Base-by-base conservation (phyloP, 92 coral and sea anemone species). In the Phenganax stokvisi region DNA sequence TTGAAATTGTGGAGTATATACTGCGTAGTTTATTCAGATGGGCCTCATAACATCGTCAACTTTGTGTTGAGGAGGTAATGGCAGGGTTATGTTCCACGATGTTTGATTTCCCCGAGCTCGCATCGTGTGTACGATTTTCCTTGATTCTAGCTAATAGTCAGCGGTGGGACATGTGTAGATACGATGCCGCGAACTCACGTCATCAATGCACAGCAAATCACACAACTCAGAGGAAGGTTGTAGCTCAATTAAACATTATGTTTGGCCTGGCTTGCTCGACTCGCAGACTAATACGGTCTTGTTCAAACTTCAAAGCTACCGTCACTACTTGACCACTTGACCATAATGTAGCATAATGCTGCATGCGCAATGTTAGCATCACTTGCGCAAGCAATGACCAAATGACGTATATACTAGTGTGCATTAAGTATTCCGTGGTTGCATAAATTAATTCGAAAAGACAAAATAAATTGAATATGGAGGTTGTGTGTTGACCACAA, bases 201-300 rank as follows among this genome's bases (percentile, higher is more conserved):
- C 90, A 2, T 83, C 84, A 30, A 84, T 75, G 59, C 96, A 94
- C 75, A 90, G 88, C 62, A 84, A 96, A 51, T 85, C 91, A 37
- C 80, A 86, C 70, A 87, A 89, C 29, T 94, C 98, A 13, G 86
- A 90, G 79, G 80, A 84, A 74, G 90, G 80, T 16, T 75, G 76
- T 51, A 30, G 61, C 12, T 61, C 68, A 13, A 81, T 94, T 8
- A 89, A 87, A 72, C 90, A 90, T 78, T 89, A 94, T 67, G 86
- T 94, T 16, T 94, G 98, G 98, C 98, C 98, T 10, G 91, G 92
- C 30, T 84, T 94, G 72, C 83, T 91, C 37, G 98, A 94, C 89
- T 84, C 88, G 44, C 87, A 86, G 10, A 79, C 86, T 3, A 80
- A 90, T 13, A 87, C 89, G 57, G 96, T 90, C 73, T 87, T 87